These are phyloP conservation scores for Troides oblongomaculatus DNA, from an alignment of 2,888 invertebrate species.

Conservation along the genomic window DNA sequence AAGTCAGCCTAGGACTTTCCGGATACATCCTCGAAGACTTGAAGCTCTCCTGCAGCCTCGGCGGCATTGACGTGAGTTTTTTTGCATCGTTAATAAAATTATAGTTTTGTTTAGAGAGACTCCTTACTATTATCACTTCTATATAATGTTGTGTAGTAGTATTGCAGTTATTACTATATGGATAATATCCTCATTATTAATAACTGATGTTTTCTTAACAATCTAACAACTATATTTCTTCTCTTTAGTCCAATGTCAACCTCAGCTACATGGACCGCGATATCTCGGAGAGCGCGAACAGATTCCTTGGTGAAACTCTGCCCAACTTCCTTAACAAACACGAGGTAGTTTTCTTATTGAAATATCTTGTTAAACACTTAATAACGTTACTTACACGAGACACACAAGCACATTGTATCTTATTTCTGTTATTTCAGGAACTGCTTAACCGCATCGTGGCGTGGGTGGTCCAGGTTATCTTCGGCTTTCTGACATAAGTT, in stretches of 20 bases:
- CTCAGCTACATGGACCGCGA: slow-evolving; percentile 32
- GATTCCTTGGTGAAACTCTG: slow-evolving; percentile 34
- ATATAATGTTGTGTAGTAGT: too few species aligned
- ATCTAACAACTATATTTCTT: slow-evolving; percentile 2
- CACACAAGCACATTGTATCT: too few species aligned
- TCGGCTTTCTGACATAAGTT: neutral
- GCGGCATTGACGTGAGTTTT: slow-evolving; percentile 45
- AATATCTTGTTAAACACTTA: neutral
- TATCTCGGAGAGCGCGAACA: slow-evolving; percentile 32
- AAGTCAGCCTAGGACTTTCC: slow-evolving; percentile 38
- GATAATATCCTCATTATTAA: too few species aligned
- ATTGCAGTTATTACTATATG: too few species aligned
- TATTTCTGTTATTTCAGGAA: neutral
- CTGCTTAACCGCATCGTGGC: neutral
- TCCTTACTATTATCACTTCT: too few species aligned
- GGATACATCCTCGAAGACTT: slow-evolving; percentile 50
- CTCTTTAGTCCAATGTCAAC: slow-evolving; percentile 38
- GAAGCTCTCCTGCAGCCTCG: slow-evolving; percentile 42
- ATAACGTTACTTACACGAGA: too few species aligned
- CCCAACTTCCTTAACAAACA: slow-evolving; percentile 33
- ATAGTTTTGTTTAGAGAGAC: too few species aligned
- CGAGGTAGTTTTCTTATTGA: slow-evolving; percentile 34
- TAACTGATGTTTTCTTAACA: too few species aligned
- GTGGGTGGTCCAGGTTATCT: neutral
- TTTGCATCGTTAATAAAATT: neutral